Evolutionary conservation across 1,140 invertebrate genomes (phyloP), one percentile per base, ranked within the genome.

Genomic region (Heliconius congener): DNA sequence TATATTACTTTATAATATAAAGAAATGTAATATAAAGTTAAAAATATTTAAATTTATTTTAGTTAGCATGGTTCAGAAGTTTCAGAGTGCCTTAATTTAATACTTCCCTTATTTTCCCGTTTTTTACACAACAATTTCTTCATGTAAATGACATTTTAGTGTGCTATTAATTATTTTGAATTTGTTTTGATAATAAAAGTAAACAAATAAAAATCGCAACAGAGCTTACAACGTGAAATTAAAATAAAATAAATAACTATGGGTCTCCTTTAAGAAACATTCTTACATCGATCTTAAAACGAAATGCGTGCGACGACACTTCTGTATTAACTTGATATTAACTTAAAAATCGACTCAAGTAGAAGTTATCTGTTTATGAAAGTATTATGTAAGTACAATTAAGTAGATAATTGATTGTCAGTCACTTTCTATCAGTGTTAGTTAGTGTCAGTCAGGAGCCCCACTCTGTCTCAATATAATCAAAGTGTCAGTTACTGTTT

Each of bases 371-470:
- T 66, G 60, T 66, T 66, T 66, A 13, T 2, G 27, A 66, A 66
- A 66, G 60, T 66, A 66, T 66, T 66, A 66, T 66, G 23, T 66
- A 66, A 66, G 60, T 66, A 66, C 60, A 66, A 66, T 66, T 66
- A 66, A 66, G 60, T 66, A 66, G 60, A 30, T 66, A 66, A 66
- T 66, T 66, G 60, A 66, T 16, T 27, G 60, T 60, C 55, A 66
- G 60, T 66, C 60, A 66, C 23, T n/a, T 23, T 66, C 60, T 30
- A 27, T 66, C 60, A 46, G 16, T 46, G 9, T 46, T 16, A 46
- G 42, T 46, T 46, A n/a, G 37, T n/a, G 16, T 71, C 70, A 37
- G 27, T 71, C 70, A 37, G 8, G 73, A 74, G 42, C 46, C 73
- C 16, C 42, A 18, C 46, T 6, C 73, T 27, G 73, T 52, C 73